Base-by-base conservation (phyloP, 2,113 vertebrate genomes). In the Eulacestoma nigropectus region DNA sequence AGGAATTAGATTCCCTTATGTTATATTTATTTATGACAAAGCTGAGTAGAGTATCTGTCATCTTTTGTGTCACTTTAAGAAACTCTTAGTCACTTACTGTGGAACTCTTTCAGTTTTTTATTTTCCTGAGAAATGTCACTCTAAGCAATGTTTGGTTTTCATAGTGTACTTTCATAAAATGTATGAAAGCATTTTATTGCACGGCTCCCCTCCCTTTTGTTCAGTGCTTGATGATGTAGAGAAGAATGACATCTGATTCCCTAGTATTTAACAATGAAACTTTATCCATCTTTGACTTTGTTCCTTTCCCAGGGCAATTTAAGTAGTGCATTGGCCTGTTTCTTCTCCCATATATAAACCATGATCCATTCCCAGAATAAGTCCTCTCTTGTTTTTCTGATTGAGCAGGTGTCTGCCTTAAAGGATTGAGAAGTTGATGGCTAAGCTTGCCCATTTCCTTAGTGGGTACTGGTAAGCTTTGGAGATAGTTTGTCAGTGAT, bases 261-360 rank as follows among this genome's bases (percentile, higher is more conserved):
- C 3, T 53, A 17, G 19, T 74, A 49, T 9, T 19, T 73, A 67
- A n/a, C 33, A 74, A 10, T 68, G 27, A 11, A 42, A 27, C 13
- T 25, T 69, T 39, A 52, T 30, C 13, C 4, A 6, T 56, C 22
- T 90, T 80, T 68, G 32, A n/a, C 56, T 94, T 72, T 19, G 3
- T 91, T 94, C 14, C 32, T 68, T 60, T 84, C 29, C 53, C 23
- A 52, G 14, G n/a, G 7, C 33, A n/a, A 22, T 63, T 82, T 53
- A 72, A 53, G 21, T 75, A 46, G 16, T 46, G 64, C 7, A 6
- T 32, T 8, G 4, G 21, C 14, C 33, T 72, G 46, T 63, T 33
- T 75, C 4, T 64, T 75, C 39, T 73, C 6, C 84, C 1, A 0
- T 33, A 20, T 0, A 0, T 82, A n/a, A 79, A 63, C 25, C 18